Evolutionary conservation across 2,888 invertebrate genomes (phyloP).

Genomic region (Synanthedon myopaeformis): DNA sequence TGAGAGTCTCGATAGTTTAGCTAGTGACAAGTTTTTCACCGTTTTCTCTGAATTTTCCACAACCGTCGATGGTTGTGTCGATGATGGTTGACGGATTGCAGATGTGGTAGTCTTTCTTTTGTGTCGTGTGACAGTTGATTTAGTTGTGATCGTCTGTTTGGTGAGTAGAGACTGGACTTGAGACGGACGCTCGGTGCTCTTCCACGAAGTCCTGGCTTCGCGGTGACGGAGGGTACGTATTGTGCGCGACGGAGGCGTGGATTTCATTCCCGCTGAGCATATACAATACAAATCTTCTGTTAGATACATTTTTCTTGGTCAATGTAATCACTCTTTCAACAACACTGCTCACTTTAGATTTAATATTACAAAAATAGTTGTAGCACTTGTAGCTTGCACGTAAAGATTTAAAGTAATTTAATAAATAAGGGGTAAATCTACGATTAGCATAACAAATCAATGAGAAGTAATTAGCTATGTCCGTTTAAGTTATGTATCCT

Average conservation of each 20-base stretch:
- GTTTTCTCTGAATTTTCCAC: background rate
- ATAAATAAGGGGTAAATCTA: too few relatives aligned
- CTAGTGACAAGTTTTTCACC: constrained; percentile 27
- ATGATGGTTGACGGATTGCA: background rate
- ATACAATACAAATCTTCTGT: constrained; percentile 49
- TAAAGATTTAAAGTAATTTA: too few relatives aligned
- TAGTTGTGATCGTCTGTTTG: background rate
- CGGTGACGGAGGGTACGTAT: background rate
- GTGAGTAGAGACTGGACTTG: background rate
- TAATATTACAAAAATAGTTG: too few relatives aligned
- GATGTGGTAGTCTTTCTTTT: background rate
- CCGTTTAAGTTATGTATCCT: too few relatives aligned
- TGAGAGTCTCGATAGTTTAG: constrained; percentile 47
- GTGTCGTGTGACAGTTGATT: background rate
- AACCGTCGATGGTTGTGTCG: background rate
- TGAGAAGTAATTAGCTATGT: too few relatives aligned
- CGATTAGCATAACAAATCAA: too few relatives aligned
- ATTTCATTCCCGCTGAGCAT: constrained; percentile 34
- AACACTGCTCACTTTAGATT: too few relatives aligned
- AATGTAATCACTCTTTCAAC: too few relatives aligned
- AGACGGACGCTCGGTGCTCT: background rate
- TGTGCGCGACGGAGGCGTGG: background rate
- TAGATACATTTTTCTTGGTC: constrained; percentile 14
- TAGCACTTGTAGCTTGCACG: too few relatives aligned
- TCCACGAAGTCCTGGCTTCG: background rate